phyloP scores from a whole-genome alignment of 2,888 invertebrate species.

The Polydrusus pterygomalis region DNA sequence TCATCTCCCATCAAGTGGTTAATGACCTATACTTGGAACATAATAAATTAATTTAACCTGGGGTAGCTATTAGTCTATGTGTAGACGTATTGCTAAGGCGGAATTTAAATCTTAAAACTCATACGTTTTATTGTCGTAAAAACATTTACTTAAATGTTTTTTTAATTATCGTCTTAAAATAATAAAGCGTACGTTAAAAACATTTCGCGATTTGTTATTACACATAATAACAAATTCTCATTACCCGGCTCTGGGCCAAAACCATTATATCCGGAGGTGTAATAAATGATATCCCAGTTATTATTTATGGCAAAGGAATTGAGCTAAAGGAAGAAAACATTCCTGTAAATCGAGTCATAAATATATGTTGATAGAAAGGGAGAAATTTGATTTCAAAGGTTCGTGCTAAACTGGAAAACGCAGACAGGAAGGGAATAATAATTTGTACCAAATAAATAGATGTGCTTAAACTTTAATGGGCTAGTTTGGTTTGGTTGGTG shows the following conservation, averaged over 20 bases:
- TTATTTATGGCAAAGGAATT: slow-evolving; percentile 20
- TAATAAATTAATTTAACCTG: too few relatives aligned
- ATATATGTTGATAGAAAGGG: slow-evolving; percentile 7
- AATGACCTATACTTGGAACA: too few relatives aligned
- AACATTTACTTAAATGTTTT: not conserved
- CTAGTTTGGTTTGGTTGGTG: not conserved
- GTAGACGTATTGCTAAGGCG: too few relatives aligned
- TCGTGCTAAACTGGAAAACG: not conserved
- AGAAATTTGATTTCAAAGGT: slow-evolving; percentile 8
- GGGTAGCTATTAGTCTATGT: too few relatives aligned
- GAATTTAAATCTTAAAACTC: too few relatives aligned
- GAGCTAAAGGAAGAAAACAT: slow-evolving; percentile 16
- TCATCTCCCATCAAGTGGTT: too few relatives aligned
- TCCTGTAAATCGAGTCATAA: slow-evolving; percentile 14
- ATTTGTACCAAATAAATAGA: slow-evolving; percentile 6
- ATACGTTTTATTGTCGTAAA: not conserved
- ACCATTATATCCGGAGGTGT: slow-evolving; percentile 5
- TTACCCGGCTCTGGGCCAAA: slow-evolving; percentile 12
- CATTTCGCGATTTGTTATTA: not conserved
- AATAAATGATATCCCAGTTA: slow-evolving; percentile 21
- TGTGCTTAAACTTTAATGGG: not conserved
- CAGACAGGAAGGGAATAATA: slow-evolving; percentile 3
- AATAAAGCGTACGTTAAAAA: not conserved
- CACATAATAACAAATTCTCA: not conserved
- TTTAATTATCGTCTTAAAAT: not conserved